phyloP scores from a whole-genome alignment of 2,888 invertebrate species.

The Chelonus formosanus region DNA sequence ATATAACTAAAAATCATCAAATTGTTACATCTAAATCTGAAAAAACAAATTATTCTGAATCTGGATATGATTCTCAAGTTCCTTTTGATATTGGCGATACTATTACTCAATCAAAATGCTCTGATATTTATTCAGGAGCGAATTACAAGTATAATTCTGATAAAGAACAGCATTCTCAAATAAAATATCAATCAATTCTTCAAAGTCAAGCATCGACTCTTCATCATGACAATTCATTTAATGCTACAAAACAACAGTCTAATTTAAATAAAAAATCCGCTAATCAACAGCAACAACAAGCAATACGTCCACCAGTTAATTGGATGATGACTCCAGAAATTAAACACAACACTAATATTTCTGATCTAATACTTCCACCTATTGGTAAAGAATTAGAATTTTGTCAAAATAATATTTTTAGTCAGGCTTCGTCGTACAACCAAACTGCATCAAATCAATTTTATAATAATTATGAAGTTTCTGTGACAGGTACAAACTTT shows the following conservation, averaged over 20 bases:
- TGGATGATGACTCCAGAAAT: slow-evolving; percentile 73
- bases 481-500: slow-evolving; percentile 51
- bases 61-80: slow-evolving; percentile 52
- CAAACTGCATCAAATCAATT: slow-evolving; percentile 57
- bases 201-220: slow-evolving; percentile 50
- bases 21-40: slow-evolving; percentile 49
- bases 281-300: slow-evolving; percentile 54
- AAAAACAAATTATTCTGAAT: slow-evolving; percentile 54
- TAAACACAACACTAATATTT: slow-evolving; percentile 60
- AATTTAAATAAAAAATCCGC: slow-evolving; percentile 43
- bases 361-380: slow-evolving; percentile 66
- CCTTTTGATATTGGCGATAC: slow-evolving; percentile 54
- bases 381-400: slow-evolving; percentile 64
- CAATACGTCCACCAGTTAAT: slow-evolving; percentile 68
- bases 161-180: slow-evolving; percentile 49
- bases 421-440: slow-evolving; percentile 59
- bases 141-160: slow-evolving; percentile 57
- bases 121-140: slow-evolving; percentile 53
- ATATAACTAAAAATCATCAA: slow-evolving; percentile 48
- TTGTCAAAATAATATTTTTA: slow-evolving; percentile 61
- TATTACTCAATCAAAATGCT: slow-evolving; percentile 52
- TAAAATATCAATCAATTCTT: slow-evolving; percentile 55
- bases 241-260: slow-evolving; percentile 36
- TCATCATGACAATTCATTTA: slow-evolving; percentile 48
- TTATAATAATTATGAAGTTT: slow-evolving; percentile 61